A percentile compares a stretch with the other conserved stretches of the same genome.
These are phyloP conservation scores for Thysanoteuthis rhombus DNA, from an alignment of 2,888 invertebrate species.

Conservation along the genomic window DNA sequence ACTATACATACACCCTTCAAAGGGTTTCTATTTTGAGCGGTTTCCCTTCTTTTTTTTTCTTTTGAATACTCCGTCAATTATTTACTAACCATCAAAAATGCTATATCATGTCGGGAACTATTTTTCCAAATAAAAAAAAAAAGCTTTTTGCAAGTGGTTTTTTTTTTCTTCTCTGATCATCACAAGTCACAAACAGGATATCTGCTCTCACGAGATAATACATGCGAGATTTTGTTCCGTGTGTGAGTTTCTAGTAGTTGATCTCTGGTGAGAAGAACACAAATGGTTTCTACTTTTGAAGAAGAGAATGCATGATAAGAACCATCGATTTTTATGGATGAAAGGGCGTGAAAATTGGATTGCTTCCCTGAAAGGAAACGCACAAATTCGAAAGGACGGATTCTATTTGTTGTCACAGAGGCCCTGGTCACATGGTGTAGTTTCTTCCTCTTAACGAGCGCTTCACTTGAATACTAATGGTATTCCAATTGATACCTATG, in stretches of 20 bases:
- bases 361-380: background rate
- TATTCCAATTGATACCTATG: background rate
- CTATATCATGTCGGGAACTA: too few relatives aligned
- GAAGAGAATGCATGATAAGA: background rate
- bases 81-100: too few relatives aligned
- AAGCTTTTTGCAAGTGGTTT: too few relatives aligned
- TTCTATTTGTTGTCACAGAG: background rate
- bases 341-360: background rate
- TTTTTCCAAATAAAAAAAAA: too few relatives aligned
- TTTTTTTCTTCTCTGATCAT: too few relatives aligned
- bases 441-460: background rate
- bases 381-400: background rate
- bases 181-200: too few relatives aligned
- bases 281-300: background rate
- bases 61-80: too few relatives aligned
- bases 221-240: background rate
- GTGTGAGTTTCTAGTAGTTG: background rate
- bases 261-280: background rate
- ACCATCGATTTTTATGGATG: background rate
- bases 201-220: too few relatives aligned
- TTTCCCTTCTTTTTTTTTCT: background rate
- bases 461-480: background rate
- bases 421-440: fast-evolving
- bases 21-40: background rate
- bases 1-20: too few relatives aligned